Base-by-base conservation (phyloP, 2,113 vertebrate species). In the Cygnus buccinator region DNA sequence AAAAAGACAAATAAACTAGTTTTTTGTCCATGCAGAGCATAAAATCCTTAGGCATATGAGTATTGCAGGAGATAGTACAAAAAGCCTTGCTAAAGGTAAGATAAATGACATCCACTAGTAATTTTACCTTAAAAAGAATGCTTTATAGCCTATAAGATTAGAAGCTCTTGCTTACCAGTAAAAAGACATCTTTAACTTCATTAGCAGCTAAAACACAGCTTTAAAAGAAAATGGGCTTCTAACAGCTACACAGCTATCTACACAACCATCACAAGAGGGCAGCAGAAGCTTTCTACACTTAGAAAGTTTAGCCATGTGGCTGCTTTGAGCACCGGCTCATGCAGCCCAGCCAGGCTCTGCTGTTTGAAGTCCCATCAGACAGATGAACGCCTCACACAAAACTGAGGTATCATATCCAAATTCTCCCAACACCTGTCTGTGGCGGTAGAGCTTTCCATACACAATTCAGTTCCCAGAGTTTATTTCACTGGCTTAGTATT, bases 241-340 rank as follows among this genome's bases (percentile, higher is more conserved):
- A 65, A 20, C 3, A 65, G 37, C 62, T 41, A 19, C 26, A 28
- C 16, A 19, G 26, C 39, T 13, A 6, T 8, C 25, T 15, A 8
- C 2, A 17, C 6, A 44, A 31, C 44, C 35, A 74, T 87, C 93
- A 68, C 86, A 46, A 63, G 90, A 92, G 67, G 84, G 82, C 92
- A 91, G 72, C 91, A 80, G n/a, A 59, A 92, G 66, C 90, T 92
- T 89, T 94, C 61, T 19, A 78, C 72, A 80, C 14, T n/a, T 16
- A 2, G 0, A 0, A n/a, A 35, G 23, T 23, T 58, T 0, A 3
- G 6, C 3, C 9, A 16, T 0, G n/a, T 0, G 3, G 17, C 4
- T 17, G 16, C 10, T 7, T 33, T 13, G 65, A 78, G 6, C 20
- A 6, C 4, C 5, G 10, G 4, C 55, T 58, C 65, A 6, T 10